Evolutionary conservation across 2,888 invertebrate species (phyloP).

Genomic region (Hipparchia semele): DNA sequence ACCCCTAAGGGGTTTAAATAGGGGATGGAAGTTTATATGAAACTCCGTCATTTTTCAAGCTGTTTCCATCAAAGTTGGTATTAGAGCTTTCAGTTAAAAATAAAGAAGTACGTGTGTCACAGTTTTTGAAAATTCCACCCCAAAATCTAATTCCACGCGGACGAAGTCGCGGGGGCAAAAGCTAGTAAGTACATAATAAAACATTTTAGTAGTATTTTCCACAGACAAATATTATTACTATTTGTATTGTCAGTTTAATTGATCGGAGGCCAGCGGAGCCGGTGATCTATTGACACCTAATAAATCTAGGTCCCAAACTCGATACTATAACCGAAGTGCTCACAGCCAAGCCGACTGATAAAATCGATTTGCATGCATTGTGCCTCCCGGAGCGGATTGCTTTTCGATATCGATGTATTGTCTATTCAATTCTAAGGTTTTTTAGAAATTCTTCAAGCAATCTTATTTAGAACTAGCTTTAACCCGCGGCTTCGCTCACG

Average conservation of each 20-base stretch:
- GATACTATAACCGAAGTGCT: slow-evolving; percentile 23
- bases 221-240: slow-evolving; percentile 23
- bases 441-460: no score
- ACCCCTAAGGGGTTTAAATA: no score
- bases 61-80: no score
- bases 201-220: slow-evolving; percentile 6
- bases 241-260: slow-evolving; percentile 16
- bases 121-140: no score
- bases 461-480: no score
- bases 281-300: slow-evolving; percentile 35
- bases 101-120: no score
- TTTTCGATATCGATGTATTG: background rate
- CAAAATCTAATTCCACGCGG: no score
- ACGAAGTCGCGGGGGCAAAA: no score
- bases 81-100: no score
- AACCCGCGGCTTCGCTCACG: no score
- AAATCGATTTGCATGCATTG: slow-evolving; percentile 33
- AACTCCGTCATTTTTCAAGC: no score
- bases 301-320: slow-evolving; percentile 33
- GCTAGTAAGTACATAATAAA: background rate
- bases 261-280: slow-evolving; percentile 8
- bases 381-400: slow-evolving; percentile 3
- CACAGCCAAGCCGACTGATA: slow-evolving; percentile 30
- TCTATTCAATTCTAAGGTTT: background rate
- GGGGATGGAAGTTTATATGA: no score